Evolutionary conservation across 2,888 invertebrate species (phyloP), one percentile per base, ranked within the genome.

Genomic region (Tenthredo livida): DNA sequence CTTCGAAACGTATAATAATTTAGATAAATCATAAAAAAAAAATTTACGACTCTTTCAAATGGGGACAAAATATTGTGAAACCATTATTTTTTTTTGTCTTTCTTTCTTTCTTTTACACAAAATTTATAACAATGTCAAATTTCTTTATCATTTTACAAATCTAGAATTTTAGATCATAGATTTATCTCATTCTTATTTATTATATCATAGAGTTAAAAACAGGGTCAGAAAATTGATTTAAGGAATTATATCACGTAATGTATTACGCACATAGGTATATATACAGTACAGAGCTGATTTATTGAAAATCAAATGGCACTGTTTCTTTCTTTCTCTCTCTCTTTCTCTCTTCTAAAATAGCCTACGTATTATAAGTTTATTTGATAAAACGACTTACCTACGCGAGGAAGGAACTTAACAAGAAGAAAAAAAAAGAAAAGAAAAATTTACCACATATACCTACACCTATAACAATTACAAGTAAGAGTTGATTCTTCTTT

Each of bases 381-480:
- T 77, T 1, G 10, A 33, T 77, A 47, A 77, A 54, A 77, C 29
- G 29, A 80, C 17, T 25, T 33, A 25, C 12, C 50, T 37, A 61
- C 17, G 61, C 40, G 80, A 61, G n/a, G 15, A 40, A 58, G 61
- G 58, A 61, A 21, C 61, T 77, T 77, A n/a, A 54, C 54, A 6
- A 77, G 47, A 47, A 21, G 21, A n/a, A 58, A 58, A 47, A 21
- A 58, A n/a, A 58, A 58, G 17, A 33, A 77, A 33, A 2, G n/a
- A 29, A 77, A 54, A 77, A 54, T 77, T 54, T 43, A 15, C 21
- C 17, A 21, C 9, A 37, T 37, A 37, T 58, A 78, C 9, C 54
- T 58, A 54, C 61, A 40, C 43, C 2, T 77, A 61, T 61, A 61
- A 80, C 40, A 80, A 80, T n/a, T n/a, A n/a, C 58, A 58, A 80